Conservation (phyloP, 2,888 invertebrate species). For the Deilephila elpenor region DNA sequence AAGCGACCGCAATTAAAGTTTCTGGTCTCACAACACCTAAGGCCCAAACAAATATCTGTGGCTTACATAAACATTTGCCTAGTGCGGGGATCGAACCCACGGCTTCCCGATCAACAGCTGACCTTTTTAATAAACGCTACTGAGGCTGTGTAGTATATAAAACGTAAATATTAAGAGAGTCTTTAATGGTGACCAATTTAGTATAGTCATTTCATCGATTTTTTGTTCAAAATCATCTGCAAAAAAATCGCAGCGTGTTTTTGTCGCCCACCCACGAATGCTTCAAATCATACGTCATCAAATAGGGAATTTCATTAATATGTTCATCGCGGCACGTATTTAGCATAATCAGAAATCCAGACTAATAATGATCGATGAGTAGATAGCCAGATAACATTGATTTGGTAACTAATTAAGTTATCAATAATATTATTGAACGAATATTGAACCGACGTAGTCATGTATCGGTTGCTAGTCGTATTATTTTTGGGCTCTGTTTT, state of each 20-base stretch:
- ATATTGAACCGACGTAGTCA: conserved; percentile 21
- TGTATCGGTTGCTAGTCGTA: conserved; percentile 44
- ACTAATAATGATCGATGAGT: conserved; percentile 40
- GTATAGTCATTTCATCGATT: too few species aligned
- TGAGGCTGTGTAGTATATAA: too few species aligned
- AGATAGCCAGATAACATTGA: conserved; percentile 35
- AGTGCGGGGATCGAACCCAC: too few species aligned
- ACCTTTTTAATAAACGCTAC: too few species aligned
- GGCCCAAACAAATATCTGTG: too few species aligned
- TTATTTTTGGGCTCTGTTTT: conserved; percentile 47
- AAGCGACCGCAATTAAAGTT: too few species aligned
- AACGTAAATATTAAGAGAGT: too few species aligned
- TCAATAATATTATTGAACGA: conserved; percentile 31
- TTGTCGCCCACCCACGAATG: neutral
- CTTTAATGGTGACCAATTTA: too few species aligned
- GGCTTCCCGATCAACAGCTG: too few species aligned
- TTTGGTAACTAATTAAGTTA: conserved; percentile 2
- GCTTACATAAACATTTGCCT: too few species aligned
- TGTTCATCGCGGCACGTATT: conserved; percentile 8
- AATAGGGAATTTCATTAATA: conserved; percentile 3
- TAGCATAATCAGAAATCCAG: neutral
- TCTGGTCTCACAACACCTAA: too few species aligned
- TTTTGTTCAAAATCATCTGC: too few species aligned
- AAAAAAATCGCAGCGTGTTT: neutral
- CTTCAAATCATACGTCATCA: neutral